Evolutionary conservation across 2,888 invertebrate genomes (phyloP).

Genomic region (Drosophila buzzatii): DNA sequence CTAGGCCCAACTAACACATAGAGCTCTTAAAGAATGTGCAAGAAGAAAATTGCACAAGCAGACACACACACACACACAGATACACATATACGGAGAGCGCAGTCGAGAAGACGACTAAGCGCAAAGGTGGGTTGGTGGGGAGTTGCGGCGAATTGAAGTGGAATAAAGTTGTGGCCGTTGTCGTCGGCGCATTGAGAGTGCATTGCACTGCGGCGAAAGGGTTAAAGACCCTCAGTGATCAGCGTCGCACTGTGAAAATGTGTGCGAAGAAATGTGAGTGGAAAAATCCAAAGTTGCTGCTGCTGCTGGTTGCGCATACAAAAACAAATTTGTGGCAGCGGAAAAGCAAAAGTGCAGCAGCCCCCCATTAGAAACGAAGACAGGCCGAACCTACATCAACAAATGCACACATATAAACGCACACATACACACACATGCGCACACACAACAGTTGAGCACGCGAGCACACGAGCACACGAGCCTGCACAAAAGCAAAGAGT

Average conservation of each 20-base stretch:
- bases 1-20: constrained; percentile 43
- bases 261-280: constrained; percentile 73
- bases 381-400: constrained; percentile 76
- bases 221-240: constrained; percentile 82
- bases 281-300: constrained; percentile 64
- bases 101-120: constrained; percentile 8
- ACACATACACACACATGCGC: not conserved
- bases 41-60: constrained; percentile 68
- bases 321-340: constrained; percentile 66
- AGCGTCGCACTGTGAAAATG: constrained; percentile 45
- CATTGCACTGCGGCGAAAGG: constrained; percentile 82
- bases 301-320: constrained; percentile 44
- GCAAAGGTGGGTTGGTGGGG: constrained; percentile 35
- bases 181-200: constrained; percentile 64
- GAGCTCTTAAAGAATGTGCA: constrained; percentile 64
- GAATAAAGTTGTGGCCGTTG: constrained; percentile 48
- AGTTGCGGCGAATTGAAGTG: constrained; percentile 41
- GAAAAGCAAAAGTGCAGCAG: constrained; percentile 78
- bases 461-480: constrained; percentile 5
- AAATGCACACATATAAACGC: constrained; percentile 16
- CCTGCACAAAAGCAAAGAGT: not conserved
- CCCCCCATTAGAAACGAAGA: constrained; percentile 60
- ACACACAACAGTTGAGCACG: not conserved
- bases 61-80: constrained; percentile 21
- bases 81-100: constrained; percentile 15